A percentile compares a stretch with the other conserved stretches of the same genome.
Evolutionary conservation across 2,797 vertebrate genomes (phyloP).

Genomic region (Halcyon smyrnensis): DNA sequence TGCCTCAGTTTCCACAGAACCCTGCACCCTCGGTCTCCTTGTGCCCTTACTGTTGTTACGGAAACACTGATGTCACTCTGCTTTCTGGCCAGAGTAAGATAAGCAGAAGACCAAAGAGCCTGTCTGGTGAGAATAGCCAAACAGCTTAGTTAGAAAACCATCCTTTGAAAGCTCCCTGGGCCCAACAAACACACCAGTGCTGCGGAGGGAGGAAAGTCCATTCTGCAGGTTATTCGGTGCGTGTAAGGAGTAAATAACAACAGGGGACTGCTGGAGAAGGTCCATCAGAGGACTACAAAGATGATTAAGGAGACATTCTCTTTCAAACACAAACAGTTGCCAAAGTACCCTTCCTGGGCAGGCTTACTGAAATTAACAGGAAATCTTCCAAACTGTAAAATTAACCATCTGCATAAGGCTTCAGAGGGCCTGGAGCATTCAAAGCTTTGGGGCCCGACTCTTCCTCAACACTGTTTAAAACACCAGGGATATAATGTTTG

Average conservation of each 20-base stretch:
- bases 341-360: rapidly evolving
- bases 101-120: conserved; percentile 54
- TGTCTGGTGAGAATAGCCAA: conserved; percentile 41
- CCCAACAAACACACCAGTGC: background rate
- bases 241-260: background rate
- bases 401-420: background rate
- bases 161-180: conserved; percentile 40
- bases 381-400: background rate
- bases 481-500: background rate
- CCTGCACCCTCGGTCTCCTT: background rate
- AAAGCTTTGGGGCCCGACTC: background rate
- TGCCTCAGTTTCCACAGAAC: background rate
- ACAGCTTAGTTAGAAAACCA: conserved; percentile 3
- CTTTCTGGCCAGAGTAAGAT: conserved; percentile 40
- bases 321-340: background rate
- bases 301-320: background rate
- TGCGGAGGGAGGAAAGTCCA: conserved; percentile 36
- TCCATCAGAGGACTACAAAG: background rate
- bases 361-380: background rate
- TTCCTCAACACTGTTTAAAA: background rate
- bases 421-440: background rate
- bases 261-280: background rate
- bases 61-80: conserved; percentile 45
- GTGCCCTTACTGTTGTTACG: conserved; percentile 17
- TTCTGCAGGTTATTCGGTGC: background rate